Evolutionary conservation across 1,140 invertebrate genomes (phyloP).

Genomic region (Polypedilum pembai): DNA sequence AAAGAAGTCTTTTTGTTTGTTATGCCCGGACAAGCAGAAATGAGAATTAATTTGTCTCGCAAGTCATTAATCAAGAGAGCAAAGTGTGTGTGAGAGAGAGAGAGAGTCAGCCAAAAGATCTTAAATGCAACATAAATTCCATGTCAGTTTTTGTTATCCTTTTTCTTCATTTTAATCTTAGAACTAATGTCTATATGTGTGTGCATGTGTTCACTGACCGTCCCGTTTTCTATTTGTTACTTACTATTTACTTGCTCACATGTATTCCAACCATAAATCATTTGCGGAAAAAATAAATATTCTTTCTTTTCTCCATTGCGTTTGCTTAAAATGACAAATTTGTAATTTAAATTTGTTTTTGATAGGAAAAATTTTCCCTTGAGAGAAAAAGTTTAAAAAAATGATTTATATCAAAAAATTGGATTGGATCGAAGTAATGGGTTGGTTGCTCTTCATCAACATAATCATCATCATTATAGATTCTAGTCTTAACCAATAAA

Average conservation of each 20-base stretch:
- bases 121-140: slow-evolving; percentile 16
- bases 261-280: slow-evolving; percentile 5
- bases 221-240: not conserved
- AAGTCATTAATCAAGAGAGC: slow-evolving; percentile 7
- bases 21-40: slow-evolving; percentile 15
- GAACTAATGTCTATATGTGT: not conserved
- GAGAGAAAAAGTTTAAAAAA: not conserved
- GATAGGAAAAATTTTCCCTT: no score
- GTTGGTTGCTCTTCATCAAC: not conserved
- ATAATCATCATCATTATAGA: slow-evolving; percentile 11
- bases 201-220: not conserved
- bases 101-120: not conserved
- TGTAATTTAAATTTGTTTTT: not conserved
- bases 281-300: not conserved
- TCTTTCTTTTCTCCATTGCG: not conserved
- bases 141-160: slow-evolving; percentile 17
- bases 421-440: not conserved
- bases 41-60: slow-evolving; percentile 6
- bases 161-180: not conserved
- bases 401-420: not conserved
- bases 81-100: no score
- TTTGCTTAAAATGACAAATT: slow-evolving; percentile 1
- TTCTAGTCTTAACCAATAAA: slow-evolving; percentile 1
- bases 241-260: not conserved
- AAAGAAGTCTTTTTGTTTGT: not conserved